These are phyloP conservation scores for Malurus alboscapulatus DNA, from an alignment of 2,113 vertebrate genomes.

Conservation along the genomic window DNA sequence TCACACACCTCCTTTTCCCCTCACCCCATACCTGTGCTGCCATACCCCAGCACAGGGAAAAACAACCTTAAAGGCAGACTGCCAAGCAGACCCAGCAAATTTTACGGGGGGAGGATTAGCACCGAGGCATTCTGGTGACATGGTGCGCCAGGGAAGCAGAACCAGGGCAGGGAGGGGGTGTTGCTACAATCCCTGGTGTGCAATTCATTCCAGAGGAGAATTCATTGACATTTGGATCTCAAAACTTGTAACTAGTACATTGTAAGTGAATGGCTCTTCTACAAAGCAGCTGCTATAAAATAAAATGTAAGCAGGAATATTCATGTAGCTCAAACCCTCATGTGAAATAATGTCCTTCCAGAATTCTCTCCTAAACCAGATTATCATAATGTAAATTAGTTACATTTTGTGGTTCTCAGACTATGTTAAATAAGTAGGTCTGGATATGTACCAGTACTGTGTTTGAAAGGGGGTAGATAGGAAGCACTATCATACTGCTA, in stretches of 20 bases:
- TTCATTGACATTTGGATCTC: conserved; percentile 41
- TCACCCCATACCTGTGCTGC: background rate
- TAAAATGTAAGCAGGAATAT: conserved; percentile 22
- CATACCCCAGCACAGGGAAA: background rate
- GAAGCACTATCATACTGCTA: background rate
- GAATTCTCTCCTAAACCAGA: background rate
- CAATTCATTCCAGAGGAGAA: conserved; percentile 40
- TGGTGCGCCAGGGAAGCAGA: background rate
- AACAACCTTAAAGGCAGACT: conserved; percentile 25
- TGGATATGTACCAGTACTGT: background rate
- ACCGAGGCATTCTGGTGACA: conserved; percentile 9
- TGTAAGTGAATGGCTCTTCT: background rate
- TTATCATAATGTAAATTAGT: background rate
- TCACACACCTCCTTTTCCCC: background rate
- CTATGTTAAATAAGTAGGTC: background rate
- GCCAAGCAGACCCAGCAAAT: conserved; percentile 3
- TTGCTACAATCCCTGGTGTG: background rate
- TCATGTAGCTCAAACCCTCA: background rate
- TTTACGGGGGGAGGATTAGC: background rate
- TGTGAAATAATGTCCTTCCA: background rate
- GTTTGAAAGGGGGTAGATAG: background rate
- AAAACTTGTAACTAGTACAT: background rate
- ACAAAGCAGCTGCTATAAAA: background rate
- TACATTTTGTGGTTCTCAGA: background rate
- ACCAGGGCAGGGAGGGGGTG: background rate